Evolutionary conservation across 1,140 invertebrate genomes (phyloP).

Genomic region (Drosophila malerkotliana): DNA sequence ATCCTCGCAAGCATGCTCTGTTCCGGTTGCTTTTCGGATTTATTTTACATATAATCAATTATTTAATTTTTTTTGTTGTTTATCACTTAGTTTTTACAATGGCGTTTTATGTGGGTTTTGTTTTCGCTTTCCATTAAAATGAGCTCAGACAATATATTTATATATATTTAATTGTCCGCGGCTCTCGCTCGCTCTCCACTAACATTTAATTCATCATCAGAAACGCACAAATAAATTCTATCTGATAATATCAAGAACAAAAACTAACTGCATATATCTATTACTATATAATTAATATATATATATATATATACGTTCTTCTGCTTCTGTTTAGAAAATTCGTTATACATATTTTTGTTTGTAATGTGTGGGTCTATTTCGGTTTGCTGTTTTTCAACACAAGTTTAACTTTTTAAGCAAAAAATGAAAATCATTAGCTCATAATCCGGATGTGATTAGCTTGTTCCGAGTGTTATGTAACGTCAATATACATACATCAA

Average conservation of each 20-base stretch:
- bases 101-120: conserved; percentile 69
- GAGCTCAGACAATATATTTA: conserved; percentile 53
- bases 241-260: conserved; percentile 57
- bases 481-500: conserved; percentile 48
- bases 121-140: conserved; percentile 54
- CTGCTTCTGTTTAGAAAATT: too few species aligned
- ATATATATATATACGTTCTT: conserved; percentile 15
- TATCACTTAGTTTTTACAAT: conserved; percentile 84
- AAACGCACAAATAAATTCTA: conserved; percentile 69
- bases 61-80: conserved; percentile 60
- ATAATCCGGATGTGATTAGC: conserved; percentile 15
- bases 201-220: conserved; percentile 37
- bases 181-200: conserved; percentile 19
- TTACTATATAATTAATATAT: conserved; percentile 37
- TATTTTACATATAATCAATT: conserved; percentile 72
- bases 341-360: conserved; percentile 32
- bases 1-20: conserved; percentile 53
- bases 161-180: conserved; percentile 24
- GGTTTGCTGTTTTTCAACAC: conserved; percentile 54
- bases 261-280: conserved; percentile 65
- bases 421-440: conserved; percentile 44
- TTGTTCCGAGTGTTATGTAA: conserved; percentile 33
- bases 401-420: conserved; percentile 73
- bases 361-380: conserved; percentile 6
- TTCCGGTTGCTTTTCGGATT: conserved; percentile 66